Evolutionary conservation across 2,113 vertebrate genomes (phyloP), one percentile per base, ranked within the genome.

Genomic region (Noturus placidus): DNA sequence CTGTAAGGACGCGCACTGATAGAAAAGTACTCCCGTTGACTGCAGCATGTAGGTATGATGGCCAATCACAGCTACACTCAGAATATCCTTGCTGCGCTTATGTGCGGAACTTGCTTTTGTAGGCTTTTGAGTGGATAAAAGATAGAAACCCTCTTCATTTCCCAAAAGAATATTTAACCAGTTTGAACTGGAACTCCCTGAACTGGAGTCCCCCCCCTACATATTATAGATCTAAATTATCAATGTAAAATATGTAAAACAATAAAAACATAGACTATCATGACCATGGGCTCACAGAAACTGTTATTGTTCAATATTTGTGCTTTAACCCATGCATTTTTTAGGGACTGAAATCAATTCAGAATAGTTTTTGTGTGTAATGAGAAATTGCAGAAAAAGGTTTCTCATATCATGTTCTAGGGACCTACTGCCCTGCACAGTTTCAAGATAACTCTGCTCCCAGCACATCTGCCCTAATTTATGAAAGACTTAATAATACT

Each of bases 191-290:
- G 42, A 46, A 46, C 42, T 46, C 42, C n/a, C n/a, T n/a, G n/a
- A n/a, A n/a, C n/a, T n/a, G n/a, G n/a, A 6, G 5, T 46, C 42
- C 42, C 42, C 38, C 38, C 38, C 38, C 38, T 5, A 38, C 69
- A 35, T 14, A 9, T 46, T 46, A 6, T 42, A n/a, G 13, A 25
- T 15, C 25, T n/a, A n/a, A 77, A 27, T 46, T 25, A 46, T 20
- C 46, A 52, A 27, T 52, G 2, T 52, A 54, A 79, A 30, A 20
- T 19, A 50, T 42, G 42, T 67, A 87, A 38, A 81, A 42, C 81
- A 79, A 54, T 72, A 83, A 56, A 76, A 78, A 50, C n/a, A 33
- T 2, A 78, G 9, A 67, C 84, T 25, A 79, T 69, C 72, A n/a
- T 30, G 38, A 20, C 25, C 70, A 70, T 87, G 33, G n/a, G 20